Evolutionary conservation across 2,113 vertebrate genomes (phyloP), one percentile per base, ranked within the genome.

Genomic region (Sylvilagus bachmani): DNA sequence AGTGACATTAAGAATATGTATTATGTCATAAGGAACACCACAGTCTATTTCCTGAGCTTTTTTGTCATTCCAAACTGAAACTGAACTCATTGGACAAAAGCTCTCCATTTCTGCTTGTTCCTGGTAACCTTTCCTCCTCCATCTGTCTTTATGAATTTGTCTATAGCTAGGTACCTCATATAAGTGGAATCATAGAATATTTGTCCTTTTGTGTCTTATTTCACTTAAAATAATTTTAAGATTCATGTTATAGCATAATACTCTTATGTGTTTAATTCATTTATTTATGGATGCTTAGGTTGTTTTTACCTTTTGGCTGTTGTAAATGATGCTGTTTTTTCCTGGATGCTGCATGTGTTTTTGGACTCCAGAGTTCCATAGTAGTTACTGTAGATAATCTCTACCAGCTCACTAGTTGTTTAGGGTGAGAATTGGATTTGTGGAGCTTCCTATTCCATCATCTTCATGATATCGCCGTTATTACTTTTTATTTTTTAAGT

Each of bases 61-160:
- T 74, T 93, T n/a, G 36, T 87, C 25, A 27, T 90, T 78, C 49
- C 8, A 38, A 11, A 64, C 12, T 55, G 27, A 38, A 88, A n/a
- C 27, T 62, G 27, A 77, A 64, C 49, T 29, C 21, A 17, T 24
- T 88, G 6, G 66, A 87, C 10, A 75, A 25, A 38, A 86, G 71
- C 29, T 86, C 2, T 10, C 24, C 22, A 70, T 25, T 90, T 79
- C 9, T 9, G 33, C 36, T 55, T 69, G 21, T 36, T 17, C 29
- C 51, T 69, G 33, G 25, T 80, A 80, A 44, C 24, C 51, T 90
- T 11, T 38, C 66, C 11, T 51, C 25, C 10, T 74, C 53, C 44
- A 44, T 91, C 36, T 83, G 55, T 91, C 9, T 73, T 82, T 58
- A 51, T 91, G 55, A 90, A 70, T 83, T 66, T 84, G 33, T 29